Conservation (phyloP, 2,113 vertebrate genomes). For the Trochalopteron elliotii region DNA sequence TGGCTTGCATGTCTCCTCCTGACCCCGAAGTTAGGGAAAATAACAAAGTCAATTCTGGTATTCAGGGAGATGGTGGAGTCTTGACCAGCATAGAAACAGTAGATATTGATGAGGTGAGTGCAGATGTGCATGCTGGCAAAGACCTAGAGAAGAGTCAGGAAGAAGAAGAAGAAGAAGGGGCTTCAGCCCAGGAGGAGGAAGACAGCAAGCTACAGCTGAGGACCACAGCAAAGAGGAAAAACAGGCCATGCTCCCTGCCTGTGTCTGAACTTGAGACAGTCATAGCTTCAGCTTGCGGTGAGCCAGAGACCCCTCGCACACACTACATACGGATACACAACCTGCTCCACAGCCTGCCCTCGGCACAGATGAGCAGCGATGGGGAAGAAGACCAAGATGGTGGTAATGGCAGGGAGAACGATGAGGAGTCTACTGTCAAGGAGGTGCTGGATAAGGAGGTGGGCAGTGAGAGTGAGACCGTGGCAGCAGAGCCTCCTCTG, state of each 20-base stretch:
- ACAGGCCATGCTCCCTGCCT: slow-evolving; percentile 88
- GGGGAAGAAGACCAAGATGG: slow-evolving; percentile 70
- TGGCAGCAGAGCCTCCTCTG: slow-evolving; percentile 58
- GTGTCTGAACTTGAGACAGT: slow-evolving; percentile 96
- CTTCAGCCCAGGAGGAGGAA: slow-evolving; percentile 55
- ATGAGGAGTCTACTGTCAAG: slow-evolving; percentile 76
- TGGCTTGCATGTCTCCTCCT: slow-evolving; percentile 26
- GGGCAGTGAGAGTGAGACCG: slow-evolving; percentile 72
- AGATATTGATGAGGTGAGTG: slow-evolving; percentile 34
- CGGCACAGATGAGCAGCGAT: slow-evolving; percentile 71
- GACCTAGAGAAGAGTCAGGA: slow-evolving; percentile 51
- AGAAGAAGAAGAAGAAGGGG: slow-evolving; percentile 7
- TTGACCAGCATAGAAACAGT: slow-evolving; percentile 21
- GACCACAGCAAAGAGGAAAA: slow-evolving; percentile 79
- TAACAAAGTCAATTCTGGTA: slow-evolving; percentile 41
- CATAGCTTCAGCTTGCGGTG: slow-evolving; percentile 88
- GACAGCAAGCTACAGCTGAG: slow-evolving; percentile 69
- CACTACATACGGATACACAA: slow-evolving; percentile 97
- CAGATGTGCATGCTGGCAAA: slow-evolving; percentile 28
- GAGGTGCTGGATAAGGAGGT: slow-evolving; percentile 71
- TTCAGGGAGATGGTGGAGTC: slow-evolving; percentile 44
- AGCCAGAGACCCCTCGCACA: slow-evolving; percentile 92
- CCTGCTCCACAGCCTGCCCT: slow-evolving; percentile 93
- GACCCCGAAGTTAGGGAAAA: slow-evolving; percentile 61
- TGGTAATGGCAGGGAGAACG: slow-evolving; percentile 9